Base-by-base conservation (phyloP, 2,888 invertebrate genomes). In the Octonoba sinensis region DNA sequence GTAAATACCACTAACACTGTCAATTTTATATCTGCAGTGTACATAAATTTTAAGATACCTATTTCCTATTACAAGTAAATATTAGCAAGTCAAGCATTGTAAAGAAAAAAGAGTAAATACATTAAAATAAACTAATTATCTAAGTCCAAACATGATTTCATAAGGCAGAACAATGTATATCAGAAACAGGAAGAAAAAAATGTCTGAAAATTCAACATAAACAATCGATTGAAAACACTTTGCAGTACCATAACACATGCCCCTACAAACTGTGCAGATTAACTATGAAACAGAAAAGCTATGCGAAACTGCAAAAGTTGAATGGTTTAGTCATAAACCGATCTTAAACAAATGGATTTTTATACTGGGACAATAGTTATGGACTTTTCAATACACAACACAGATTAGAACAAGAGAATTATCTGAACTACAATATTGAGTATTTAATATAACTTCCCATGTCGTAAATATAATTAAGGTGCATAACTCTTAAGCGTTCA, bases 1-100 rank as follows among this genome's bases (percentile, higher is more conserved):
- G 74, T 82, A 82, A 82, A 73, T 73, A 76, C 82, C 72, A 76
- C 82, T 82, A 82, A 82, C 81, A 82, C 81, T 82, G 81, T 82
- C 81, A 82, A 81, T 81, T 81, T 82, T 82, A 82, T 75, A 82
- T 70, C 81, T 81, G 81, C 73, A 74, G 81, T 74, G 74, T 81
- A 81, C 69, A 81, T 54, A 81, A 69, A 71, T 69, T 82, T 74
- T 65, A 67, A 82, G 75, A 65, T 70, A 82, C 70, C 81, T 82
- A 82, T 82, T 82, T 75, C 70, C 81, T 82, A 82, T 82, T 82
- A 75, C 74, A 75, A 70, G 71, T 82, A 82, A 70, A 73, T 73
- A 82, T 82, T 74, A 81, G 75, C 75, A 74, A 82, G 81, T 69
- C 74, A 75, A 82, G 75, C 74, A 75, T 36, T 36, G 36, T 36